Evolutionary conservation across 2,888 invertebrate species (phyloP), one percentile per base, ranked within the genome.

Genomic region (Luperina nickerlii): DNA sequence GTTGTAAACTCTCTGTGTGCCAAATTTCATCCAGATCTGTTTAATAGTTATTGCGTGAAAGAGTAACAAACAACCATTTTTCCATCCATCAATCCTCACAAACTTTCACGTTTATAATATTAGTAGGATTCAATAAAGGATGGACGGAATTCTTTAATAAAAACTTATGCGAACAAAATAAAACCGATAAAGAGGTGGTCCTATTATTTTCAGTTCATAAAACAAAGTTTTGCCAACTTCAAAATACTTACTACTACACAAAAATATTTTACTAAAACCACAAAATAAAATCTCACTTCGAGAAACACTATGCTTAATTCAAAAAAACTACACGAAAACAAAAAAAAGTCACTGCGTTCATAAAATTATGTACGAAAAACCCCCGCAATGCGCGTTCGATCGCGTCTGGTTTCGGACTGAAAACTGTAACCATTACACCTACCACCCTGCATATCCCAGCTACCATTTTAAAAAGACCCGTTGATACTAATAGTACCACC

Each of bases 361-460:
- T 3, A 63, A 70, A 27, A 32, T 48, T 54, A 32, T 66, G 15
- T 20, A 74, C 13, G 66, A 78, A 81, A 85, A 76, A 83, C 76
- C 48, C 54, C 86, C 90, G 92, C 93, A 92, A 90, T 93, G 93
- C 94, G 93, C 79, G 86, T 89, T 82, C 90, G 83, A 78, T 75
- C 93, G 92, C 92, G 88, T 86, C 91, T 78, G 82, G 81, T 45
- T 69, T 72, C 85, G 66, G 18, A 95, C 95, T 94, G 95, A 94
- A 93, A 92, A 84, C 91, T 92, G 93, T 92, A 93, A 90, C 89
- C 78, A 78, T 77, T 83, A 84, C 82, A 89, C 27, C 62, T 60
- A 60, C 83, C 88, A 80, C 78, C 79, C 86, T 90, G 90, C 90
- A 89, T 73, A 76, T 51, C 76, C 73, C 76, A 79, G 7, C 77